A percentile compares a stretch with the other conserved stretches of the same genome.
These are phyloP conservation scores for Protomyctophum bolini DNA, from an alignment of 2,113 vertebrate species.

Conservation along the genomic window DNA sequence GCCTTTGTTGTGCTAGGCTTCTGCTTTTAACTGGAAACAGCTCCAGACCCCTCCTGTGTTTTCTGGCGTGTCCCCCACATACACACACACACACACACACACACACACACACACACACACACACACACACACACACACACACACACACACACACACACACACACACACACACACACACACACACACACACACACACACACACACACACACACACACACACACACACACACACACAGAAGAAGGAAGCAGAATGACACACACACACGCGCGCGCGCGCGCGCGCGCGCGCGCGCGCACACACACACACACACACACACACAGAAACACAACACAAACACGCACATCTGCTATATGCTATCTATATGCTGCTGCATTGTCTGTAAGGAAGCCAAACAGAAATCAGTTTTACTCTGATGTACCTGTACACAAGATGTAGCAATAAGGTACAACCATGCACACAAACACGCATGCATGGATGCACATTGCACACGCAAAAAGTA, in stretches of 20 bases:
- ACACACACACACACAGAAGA: slow-evolving; percentile 5
- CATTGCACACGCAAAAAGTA: no score
- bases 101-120: slow-evolving; percentile 10
- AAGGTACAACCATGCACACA: no score
- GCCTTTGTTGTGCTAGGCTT: slow-evolving; percentile 88
- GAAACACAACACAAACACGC: no score
- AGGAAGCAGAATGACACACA: neutral
- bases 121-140: neutral
- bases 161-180: slow-evolving; percentile 3
- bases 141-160: slow-evolving; percentile 9
- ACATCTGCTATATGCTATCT: no score
- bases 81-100: slow-evolving; percentile 25
- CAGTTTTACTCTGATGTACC: no score
- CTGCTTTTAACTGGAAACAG: slow-evolving; percentile 93
- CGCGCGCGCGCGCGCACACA: no score
- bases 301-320: neutral
- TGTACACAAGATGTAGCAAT: no score
- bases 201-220: slow-evolving; percentile 6
- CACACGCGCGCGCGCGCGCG: no score
- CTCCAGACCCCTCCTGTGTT: slow-evolving; percentile 65
- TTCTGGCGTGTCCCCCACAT: slow-evolving; percentile 34
- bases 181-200: neutral
- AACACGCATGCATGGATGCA: no score
- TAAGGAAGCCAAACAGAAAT: no score
- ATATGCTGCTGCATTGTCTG: no score